A percentile compares a stretch with the other conserved stretches of the same genome.
Conservation (phyloP, 2,888 invertebrate species). For the Hyposoter dolosus region DNA sequence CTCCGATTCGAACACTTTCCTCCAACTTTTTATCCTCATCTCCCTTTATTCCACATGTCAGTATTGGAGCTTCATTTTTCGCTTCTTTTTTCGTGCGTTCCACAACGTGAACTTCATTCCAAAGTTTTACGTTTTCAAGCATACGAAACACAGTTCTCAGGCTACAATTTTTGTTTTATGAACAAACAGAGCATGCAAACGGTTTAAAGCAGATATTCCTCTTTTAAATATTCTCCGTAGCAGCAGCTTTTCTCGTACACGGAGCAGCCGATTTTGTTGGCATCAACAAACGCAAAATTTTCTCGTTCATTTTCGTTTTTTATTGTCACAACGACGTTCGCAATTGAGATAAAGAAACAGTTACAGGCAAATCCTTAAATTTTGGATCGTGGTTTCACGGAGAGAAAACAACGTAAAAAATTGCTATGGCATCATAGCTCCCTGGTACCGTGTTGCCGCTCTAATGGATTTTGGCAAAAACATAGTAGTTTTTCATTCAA, state of each 20-base stretch:
- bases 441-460: too few relatives aligned
- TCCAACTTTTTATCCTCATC: conserved; percentile 22
- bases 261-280: background rate
- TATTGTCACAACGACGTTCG: background rate
- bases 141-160: conserved; percentile 14
- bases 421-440: too few relatives aligned
- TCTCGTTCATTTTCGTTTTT: background rate
- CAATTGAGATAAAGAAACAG: too few relatives aligned
- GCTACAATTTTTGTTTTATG: background rate
- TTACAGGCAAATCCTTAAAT: too few relatives aligned
- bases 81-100: background rate
- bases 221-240: background rate
- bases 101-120: conserved; percentile 6
- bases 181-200: background rate
- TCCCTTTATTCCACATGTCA: conserved; percentile 7
- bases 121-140: conserved; percentile 1
- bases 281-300: background rate
- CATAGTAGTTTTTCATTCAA: too few relatives aligned
- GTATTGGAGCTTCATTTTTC: conserved; percentile 3
- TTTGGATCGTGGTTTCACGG: too few relatives aligned
- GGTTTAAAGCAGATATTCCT: background rate
- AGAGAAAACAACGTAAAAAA: too few relatives aligned
- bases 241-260: background rate
- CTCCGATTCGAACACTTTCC: conserved; percentile 39
- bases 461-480: too few relatives aligned